These are phyloP conservation scores for Murina feae DNA, from an alignment of 2,113 vertebrate species.

Conservation along the genomic window DNA sequence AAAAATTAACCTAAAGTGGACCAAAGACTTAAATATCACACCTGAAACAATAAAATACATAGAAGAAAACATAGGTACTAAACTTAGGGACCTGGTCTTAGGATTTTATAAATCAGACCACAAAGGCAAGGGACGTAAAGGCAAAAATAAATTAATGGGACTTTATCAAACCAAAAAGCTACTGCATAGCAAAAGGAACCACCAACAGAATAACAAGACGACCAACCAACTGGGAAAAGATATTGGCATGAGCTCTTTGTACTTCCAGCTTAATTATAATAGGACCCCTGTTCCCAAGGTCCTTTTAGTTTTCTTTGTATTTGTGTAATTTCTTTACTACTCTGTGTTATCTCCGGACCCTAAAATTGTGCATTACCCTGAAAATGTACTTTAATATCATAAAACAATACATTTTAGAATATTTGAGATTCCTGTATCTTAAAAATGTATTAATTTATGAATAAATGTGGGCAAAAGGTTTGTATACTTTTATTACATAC, in stretches of 20 bases:
- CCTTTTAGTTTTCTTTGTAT: not conserved
- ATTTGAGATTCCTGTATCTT: not conserved
- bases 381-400: not conserved
- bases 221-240: not conserved
- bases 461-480: not conserved
- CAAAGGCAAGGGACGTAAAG: not conserved
- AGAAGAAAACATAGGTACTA: not conserved
- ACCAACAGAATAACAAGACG: not conserved
- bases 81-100: not conserved
- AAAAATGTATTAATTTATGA: slow-evolving; percentile 23
- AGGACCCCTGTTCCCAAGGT: not conserved
- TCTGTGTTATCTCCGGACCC: not conserved
- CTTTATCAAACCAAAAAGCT: not conserved
- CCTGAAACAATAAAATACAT: not conserved
- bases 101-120: not conserved
- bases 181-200: not conserved
- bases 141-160: not conserved
- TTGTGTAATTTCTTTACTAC: not conserved
- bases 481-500: not conserved
- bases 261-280: not conserved
- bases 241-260: not conserved
- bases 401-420: not conserved
- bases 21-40: not conserved
- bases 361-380: not conserved
- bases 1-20: not conserved